Base-by-base conservation (phyloP, 2,113 vertebrate species). In the Drymodes brunneopygia region DNA sequence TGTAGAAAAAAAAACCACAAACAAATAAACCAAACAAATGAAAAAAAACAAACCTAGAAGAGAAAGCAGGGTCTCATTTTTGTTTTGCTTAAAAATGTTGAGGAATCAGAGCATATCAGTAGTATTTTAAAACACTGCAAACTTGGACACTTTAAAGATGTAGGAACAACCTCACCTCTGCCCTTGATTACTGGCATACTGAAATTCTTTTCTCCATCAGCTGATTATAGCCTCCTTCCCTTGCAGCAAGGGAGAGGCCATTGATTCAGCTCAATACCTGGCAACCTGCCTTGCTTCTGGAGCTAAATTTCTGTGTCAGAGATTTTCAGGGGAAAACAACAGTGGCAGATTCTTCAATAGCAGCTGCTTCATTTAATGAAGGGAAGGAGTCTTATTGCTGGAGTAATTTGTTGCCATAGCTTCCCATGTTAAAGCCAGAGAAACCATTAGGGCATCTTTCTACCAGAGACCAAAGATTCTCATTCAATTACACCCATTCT, bases 361-460 rank as follows among this genome's bases (percentile, higher is more conserved):
- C 65, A 89, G 66, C 65, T 85, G 51, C 53, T 65, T 69, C 42
- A 40, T 53, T 67, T 87, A 81, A 72, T 57, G 77, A 94, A 87
- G n/a, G 54, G 48, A 22, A 81, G 29, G 44, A 70, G 40, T 50
- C 86, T 88, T 70, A 50, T 36, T 88, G 80, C 66, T 85, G 78
- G 27, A 87, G 53, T 53, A n/a, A 80, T 92, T 94, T 92, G 89
- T 95, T 95, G 78, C 78, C 73, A 92, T 91, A 80, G 84, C 73
- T 95, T 82, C 84, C 70, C 57, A 22, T 29, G 25, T 69, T 48
- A 89, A 91, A 89, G 65, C 44, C 40, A 94, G 69, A 94, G 53
- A 79, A 92, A 82, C 24, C 89, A 95, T 94, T 82, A 96, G 10
- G 70, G 45, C 29, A 25, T 82, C 72, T 54, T 93, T 79, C 77